Evolutionary conservation across 2,113 vertebrate genomes (phyloP).

Genomic region (Pseudonaja textilis): DNA sequence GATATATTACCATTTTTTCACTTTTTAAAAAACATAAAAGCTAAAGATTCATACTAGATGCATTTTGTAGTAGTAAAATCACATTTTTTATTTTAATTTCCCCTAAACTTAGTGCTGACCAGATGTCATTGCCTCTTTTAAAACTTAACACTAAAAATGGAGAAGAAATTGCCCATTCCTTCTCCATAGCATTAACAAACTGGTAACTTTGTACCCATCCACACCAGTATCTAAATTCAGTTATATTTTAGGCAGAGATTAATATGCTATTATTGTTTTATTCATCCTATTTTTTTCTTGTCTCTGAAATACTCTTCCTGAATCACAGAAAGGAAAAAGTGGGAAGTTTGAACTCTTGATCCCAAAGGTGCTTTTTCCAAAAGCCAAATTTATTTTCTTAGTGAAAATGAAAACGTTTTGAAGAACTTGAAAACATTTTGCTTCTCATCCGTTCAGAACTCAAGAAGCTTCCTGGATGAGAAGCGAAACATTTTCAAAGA

Average conservation of each 20-base stretch:
- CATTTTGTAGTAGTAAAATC: background rate
- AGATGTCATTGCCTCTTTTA: background rate
- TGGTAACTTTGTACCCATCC: background rate
- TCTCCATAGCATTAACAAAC: background rate
- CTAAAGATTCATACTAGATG: background rate
- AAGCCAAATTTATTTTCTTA: no score
- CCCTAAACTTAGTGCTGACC: background rate
- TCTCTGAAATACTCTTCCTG: background rate
- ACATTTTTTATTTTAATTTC: background rate
- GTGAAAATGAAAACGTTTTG: no score
- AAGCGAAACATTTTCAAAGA: background rate
- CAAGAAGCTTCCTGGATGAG: background rate
- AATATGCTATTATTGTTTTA: background rate
- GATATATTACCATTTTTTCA: background rate
- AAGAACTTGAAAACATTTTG: no score
- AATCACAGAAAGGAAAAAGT: background rate
- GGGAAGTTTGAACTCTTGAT: background rate
- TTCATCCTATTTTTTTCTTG: background rate
- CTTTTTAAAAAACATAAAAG: background rate
- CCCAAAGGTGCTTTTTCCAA: no score
- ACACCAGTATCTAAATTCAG: background rate
- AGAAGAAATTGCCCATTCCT: background rate
- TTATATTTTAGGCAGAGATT: background rate
- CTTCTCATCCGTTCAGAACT: background rate
- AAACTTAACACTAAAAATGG: background rate